phyloP scores from a whole-genome alignment of 2,113 vertebrate species.

The Antechinus stuartii region DNA sequence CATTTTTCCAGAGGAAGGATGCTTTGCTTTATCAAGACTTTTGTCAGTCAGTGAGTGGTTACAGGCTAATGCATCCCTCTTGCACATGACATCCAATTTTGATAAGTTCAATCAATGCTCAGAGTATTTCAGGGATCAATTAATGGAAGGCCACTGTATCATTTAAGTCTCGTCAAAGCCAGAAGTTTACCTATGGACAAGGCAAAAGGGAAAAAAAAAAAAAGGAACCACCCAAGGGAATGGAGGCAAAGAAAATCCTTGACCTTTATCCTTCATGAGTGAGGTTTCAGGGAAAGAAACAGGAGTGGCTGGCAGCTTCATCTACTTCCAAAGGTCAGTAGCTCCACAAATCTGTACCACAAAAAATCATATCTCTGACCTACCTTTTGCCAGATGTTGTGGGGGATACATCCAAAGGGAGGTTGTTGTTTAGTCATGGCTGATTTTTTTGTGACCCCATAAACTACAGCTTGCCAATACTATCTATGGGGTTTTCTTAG shows the following conservation, averaged over 20 bases:
- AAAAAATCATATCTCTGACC: background rate
- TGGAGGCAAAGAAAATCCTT: background rate
- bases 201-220: constrained; percentile 6
- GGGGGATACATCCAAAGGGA: background rate
- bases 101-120: background rate
- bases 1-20: background rate
- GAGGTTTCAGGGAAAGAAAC: no score
- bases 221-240: background rate
- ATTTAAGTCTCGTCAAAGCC: background rate
- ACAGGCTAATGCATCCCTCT: background rate
- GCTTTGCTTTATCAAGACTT: background rate
- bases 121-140: constrained; percentile 8
- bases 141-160: background rate
- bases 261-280: background rate
- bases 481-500: background rate
- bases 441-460: background rate
- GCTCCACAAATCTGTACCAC: background rate
- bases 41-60: background rate
- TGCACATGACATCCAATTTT: background rate
- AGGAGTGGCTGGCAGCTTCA: background rate
- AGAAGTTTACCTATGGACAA: background rate
- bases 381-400: background rate
- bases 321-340: background rate
- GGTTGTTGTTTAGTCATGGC: background rate
- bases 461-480: background rate